Percentiles rank a stretch among this genome's conserved stretches.
phyloP scores from a whole-genome alignment of 2,888 invertebrate genomes.

The Drosophila mayaguana region DNA sequence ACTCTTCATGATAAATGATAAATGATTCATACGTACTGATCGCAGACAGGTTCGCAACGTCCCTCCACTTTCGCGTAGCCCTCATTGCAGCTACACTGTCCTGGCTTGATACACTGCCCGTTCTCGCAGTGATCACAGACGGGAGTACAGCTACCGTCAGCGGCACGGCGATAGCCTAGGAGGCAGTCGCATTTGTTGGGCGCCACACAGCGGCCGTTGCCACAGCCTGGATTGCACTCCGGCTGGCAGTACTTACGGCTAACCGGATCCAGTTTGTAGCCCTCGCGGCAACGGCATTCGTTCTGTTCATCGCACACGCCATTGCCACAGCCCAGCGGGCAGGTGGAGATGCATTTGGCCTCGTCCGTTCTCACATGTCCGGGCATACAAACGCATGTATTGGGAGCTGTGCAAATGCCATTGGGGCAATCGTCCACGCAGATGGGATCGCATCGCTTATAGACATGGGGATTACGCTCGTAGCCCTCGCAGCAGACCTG shows the following conservation, averaged over 20 bases:
- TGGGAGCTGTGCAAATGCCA: conserved; percentile 86
- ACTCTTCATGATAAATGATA: background rate
- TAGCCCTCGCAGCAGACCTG: conserved; percentile 89
- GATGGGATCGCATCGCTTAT: conserved; percentile 83
- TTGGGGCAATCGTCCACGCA: conserved; percentile 86
- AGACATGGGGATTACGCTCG: conserved; percentile 86
- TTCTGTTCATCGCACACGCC: conserved; percentile 81
- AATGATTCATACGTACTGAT: conserved; percentile 59
- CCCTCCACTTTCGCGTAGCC: conserved; percentile 86
- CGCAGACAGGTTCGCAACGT: conserved; percentile 83
- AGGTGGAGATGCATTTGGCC: conserved; percentile 88
- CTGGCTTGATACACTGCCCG: conserved; percentile 88
- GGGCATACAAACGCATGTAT: conserved; percentile 85
- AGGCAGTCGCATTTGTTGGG: conserved; percentile 80
- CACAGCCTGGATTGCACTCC: conserved; percentile 81
- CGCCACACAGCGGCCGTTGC: conserved; percentile 76
- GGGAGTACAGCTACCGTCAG: conserved; percentile 82
- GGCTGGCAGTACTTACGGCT: conserved; percentile 80
- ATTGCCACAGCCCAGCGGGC: conserved; percentile 89
- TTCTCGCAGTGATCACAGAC: conserved; percentile 85
- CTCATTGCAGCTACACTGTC: conserved; percentile 87
- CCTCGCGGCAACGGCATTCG: conserved; percentile 81
- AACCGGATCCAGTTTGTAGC: conserved; percentile 81
- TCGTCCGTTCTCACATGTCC: conserved; percentile 83
- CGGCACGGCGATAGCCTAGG: conserved; percentile 70